Evolutionary conservation across 2,888 invertebrate genomes (phyloP).

Genomic region (Lithophane ornitopus): DNA sequence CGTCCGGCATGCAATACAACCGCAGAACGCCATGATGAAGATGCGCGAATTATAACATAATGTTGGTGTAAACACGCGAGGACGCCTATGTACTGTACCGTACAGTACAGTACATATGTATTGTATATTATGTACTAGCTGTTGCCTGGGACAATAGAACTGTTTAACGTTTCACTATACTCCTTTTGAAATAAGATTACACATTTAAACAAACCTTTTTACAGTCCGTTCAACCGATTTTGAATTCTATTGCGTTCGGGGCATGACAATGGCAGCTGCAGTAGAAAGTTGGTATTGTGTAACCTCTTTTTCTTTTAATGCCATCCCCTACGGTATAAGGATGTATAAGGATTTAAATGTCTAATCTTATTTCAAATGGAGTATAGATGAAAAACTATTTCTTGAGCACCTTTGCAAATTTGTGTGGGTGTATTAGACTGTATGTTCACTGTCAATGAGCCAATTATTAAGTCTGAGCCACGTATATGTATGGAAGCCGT

Average conservation of each 20-base stretch:
- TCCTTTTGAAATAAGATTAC: no score
- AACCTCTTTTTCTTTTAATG: no score
- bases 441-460: not conserved
- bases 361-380: no score
- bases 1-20: constrained; percentile 43
- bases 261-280: no score
- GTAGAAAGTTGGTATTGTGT: no score
- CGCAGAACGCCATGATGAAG: constrained; percentile 13
- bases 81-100: not conserved
- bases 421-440: not conserved
- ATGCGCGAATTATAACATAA: constrained; percentile 3
- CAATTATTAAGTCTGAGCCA: not conserved
- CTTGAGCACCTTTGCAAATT: not conserved
- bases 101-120: not conserved
- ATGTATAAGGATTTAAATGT: no score
- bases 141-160: not conserved
- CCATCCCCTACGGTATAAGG: no score
- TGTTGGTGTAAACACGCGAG: constrained; percentile 21
- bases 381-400: not conserved
- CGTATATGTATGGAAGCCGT: not conserved
- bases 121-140: not conserved
- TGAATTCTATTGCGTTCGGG: no score
- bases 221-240: no score
- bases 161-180: not conserved
- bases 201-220: no score